phyloP scores from a whole-genome alignment of 2,113 vertebrate species.

The Sebastes fasciatus region DNA sequence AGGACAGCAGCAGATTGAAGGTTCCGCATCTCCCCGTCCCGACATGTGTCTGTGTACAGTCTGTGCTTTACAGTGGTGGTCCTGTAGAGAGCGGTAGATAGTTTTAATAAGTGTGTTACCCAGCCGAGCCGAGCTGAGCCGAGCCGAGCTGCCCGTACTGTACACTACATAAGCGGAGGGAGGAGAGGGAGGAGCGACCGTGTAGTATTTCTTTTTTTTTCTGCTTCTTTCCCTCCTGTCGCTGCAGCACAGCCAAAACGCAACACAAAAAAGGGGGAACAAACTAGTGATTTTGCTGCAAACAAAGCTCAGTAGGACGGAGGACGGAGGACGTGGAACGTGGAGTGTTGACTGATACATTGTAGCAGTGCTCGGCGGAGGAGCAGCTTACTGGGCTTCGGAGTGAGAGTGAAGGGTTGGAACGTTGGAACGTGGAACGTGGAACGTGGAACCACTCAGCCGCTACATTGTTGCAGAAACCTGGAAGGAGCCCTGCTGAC shows the following conservation, averaged over 20 bases:
- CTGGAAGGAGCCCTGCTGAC: slow-evolving; percentile 64
- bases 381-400: too few species aligned
- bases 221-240: slow-evolving; percentile 73
- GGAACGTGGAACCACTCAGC: slow-evolving; percentile 33
- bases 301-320: too few species aligned
- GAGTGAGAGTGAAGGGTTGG: too few species aligned
- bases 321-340: too few species aligned
- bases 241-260: slow-evolving; percentile 74
- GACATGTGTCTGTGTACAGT: slow-evolving; percentile 31
- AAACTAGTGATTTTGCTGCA: slow-evolving; percentile 26
- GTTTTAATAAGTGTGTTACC: slow-evolving; percentile 70
- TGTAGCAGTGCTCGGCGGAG: too few species aligned
- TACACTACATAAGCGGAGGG: slow-evolving; percentile 80
- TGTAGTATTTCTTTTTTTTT: slow-evolving; percentile 78
- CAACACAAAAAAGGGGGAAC: slow-evolving; percentile 39
- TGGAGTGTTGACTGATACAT: too few species aligned
- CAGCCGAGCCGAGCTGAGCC: not conserved
- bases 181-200: slow-evolving; percentile 86
- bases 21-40: not conserved
- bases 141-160: slow-evolving; percentile 49
- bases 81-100: slow-evolving; percentile 86
- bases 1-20: slow-evolving; percentile 23
- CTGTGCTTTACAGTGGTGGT: slow-evolving; percentile 71
- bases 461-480: slow-evolving; percentile 53
- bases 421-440: too few species aligned